Evolutionary conservation across 1,140 invertebrate genomes (phyloP).

Genomic region (Platyura marginata): DNA sequence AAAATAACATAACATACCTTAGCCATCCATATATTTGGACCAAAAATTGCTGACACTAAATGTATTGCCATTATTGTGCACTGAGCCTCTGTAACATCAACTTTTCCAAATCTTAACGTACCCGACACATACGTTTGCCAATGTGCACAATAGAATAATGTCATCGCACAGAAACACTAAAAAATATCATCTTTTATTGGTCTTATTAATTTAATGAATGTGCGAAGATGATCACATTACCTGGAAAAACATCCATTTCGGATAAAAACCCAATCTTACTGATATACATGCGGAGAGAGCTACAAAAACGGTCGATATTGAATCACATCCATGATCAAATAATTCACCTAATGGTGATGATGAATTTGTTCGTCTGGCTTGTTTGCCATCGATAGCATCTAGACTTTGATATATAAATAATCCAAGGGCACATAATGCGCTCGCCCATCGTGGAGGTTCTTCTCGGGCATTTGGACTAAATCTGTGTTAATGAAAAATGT

Average conservation of each 20-base stretch:
- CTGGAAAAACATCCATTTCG: slow-evolving; percentile 87
- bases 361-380: slow-evolving; percentile 84
- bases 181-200: not conserved
- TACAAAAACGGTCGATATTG: slow-evolving; percentile 91
- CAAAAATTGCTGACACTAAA: slow-evolving; percentile 70
- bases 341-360: slow-evolving; percentile 91
- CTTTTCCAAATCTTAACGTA: slow-evolving; percentile 76
- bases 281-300: slow-evolving; percentile 83
- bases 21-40: slow-evolving; percentile 66
- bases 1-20: slow-evolving; percentile 53
- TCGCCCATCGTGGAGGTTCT: slow-evolving; percentile 81
- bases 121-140: slow-evolving; percentile 99
- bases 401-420: slow-evolving; percentile 97
- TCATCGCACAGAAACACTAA: slow-evolving; percentile 79
- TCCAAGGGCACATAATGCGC: slow-evolving; percentile 77
- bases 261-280: slow-evolving; percentile 76
- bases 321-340: slow-evolving; percentile 99
- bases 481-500: slow-evolving; percentile 25
- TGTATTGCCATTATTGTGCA: slow-evolving; percentile 83
- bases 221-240: no score
- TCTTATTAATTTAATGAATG: no score
- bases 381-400: slow-evolving; percentile 99
- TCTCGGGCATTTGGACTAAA: slow-evolving; percentile 41
- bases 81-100: slow-evolving; percentile 98
- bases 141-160: slow-evolving; percentile 94